These are phyloP conservation scores for Larimichthys polyactis DNA, from an alignment of 2,113 vertebrate genomes.

Conservation along the genomic window DNA sequence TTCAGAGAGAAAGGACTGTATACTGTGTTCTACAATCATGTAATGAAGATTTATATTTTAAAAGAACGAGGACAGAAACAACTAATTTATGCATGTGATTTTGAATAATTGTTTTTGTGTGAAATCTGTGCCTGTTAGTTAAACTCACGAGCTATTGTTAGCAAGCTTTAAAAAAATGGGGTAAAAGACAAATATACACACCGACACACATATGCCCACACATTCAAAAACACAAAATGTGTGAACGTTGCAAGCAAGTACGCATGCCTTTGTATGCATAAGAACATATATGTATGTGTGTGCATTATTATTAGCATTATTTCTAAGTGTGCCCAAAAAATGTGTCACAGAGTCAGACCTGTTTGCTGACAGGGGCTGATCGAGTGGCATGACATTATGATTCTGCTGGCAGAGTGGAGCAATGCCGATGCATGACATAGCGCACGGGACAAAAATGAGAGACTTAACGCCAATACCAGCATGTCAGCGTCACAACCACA, in stretches of 20 bases:
- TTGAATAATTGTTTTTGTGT: background rate
- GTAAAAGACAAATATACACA: background rate
- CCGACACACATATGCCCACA: background rate
- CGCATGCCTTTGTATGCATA: background rate
- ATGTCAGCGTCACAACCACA: background rate
- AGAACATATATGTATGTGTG: background rate
- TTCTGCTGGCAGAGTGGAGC: constrained; percentile 20
- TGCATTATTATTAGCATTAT: background rate
- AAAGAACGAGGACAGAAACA: background rate
- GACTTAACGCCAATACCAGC: constrained; percentile 14
- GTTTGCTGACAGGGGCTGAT: constrained; percentile 17
- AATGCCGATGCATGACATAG: background rate
- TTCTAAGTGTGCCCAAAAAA: background rate
- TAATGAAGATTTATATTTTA: background rate
- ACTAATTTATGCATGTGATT: background rate
- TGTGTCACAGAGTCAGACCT: background rate
- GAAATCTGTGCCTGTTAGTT: background rate
- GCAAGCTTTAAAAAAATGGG: background rate
- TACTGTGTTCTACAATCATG: background rate
- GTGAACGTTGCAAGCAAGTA: background rate
- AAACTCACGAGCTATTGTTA: background rate
- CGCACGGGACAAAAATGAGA: constrained; percentile 7
- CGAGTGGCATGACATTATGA: constrained; percentile 7
- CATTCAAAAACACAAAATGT: background rate
- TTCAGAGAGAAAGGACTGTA: constrained; percentile 1